Conservation (phyloP, 2,888 invertebrate species). For the Mamestra brassicae region DNA sequence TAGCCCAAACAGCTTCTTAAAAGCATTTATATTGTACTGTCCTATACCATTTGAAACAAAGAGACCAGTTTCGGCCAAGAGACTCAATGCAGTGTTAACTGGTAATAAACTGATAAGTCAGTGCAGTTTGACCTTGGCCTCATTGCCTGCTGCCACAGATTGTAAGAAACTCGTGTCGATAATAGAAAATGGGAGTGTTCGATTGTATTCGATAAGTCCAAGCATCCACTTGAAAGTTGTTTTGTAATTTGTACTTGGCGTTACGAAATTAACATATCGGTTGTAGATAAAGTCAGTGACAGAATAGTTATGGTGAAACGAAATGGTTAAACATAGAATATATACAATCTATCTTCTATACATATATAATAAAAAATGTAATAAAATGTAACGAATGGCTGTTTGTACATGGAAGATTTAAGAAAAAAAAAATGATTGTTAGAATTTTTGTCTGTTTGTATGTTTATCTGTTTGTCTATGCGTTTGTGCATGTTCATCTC, state of each 20-base stretch:
- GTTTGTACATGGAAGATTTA: too few species aligned
- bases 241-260: constrained; percentile 27
- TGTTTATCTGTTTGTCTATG: too few species aligned
- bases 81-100: constrained; percentile 17
- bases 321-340: neutral
- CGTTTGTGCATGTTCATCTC: too few species aligned
- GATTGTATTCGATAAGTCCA: constrained; percentile 28
- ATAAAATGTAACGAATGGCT: neutral
- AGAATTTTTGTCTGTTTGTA: too few species aligned
- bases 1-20: constrained; percentile 9
- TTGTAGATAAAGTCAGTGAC: constrained; percentile 13
- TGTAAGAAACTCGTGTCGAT: constrained; percentile 34
- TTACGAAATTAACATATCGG: constrained; percentile 30
- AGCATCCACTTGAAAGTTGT: constrained; percentile 38
- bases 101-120: constrained; percentile 24
- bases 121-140: constrained; percentile 30
- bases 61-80: constrained; percentile 13
- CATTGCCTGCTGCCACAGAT: constrained; percentile 28
- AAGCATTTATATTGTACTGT: neutral
- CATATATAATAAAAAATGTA: too few species aligned
- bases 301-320: constrained; percentile 11
- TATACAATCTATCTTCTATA: too few species aligned
- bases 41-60: constrained; percentile 23
- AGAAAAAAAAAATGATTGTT: too few species aligned
- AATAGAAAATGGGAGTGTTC: constrained; percentile 43